Evolutionary conservation across 2,888 invertebrate genomes (phyloP).

Genomic region (Arge pagana): DNA sequence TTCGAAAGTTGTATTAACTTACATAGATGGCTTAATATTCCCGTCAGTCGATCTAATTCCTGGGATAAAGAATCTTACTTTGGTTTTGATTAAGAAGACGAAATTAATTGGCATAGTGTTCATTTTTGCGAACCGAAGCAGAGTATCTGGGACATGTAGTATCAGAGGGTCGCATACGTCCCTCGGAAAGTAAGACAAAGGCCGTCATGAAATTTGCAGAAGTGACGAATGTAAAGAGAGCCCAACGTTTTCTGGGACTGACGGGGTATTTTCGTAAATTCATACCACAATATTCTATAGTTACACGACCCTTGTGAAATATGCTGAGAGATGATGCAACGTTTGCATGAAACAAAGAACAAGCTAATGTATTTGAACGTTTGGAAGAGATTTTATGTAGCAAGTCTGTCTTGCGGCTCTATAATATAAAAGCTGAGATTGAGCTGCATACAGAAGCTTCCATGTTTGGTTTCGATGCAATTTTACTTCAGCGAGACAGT

Average conservation of each 20-base stretch:
- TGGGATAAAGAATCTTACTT: neutral
- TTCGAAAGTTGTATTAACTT: conserved; percentile 16
- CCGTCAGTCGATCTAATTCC: neutral
- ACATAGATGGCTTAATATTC: conserved; percentile 29
- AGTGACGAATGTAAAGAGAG: conserved; percentile 16
- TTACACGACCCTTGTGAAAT: conserved; percentile 22
- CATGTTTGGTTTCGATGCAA: conserved; percentile 29
- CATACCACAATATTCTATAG: conserved; percentile 14
- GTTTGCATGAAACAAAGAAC: conserved; percentile 6
- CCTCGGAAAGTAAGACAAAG: conserved; percentile 21
- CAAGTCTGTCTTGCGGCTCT: conserved; percentile 23
- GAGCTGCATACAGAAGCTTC: conserved; percentile 29
- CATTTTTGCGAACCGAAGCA: conserved; percentile 19
- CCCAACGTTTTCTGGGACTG: conserved; percentile 29
- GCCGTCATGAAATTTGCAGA: conserved; percentile 29
- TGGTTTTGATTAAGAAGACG: conserved; percentile 11
- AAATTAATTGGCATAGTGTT: conserved; percentile 14
- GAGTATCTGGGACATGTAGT: conserved; percentile 19
- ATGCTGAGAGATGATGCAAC: neutral
- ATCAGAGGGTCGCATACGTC: conserved; percentile 14
- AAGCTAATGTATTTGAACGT: neutral
- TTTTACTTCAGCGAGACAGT: conserved; percentile 31
- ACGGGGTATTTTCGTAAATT: conserved; percentile 33
- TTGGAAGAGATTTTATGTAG: conserved; percentile 17
- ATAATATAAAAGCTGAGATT: conserved; percentile 12